A percentile compares a stretch with the other conserved stretches of the same genome.
phyloP scores from a whole-genome alignment of 2,888 invertebrate species.

The Hanleya hanleyi region DNA sequence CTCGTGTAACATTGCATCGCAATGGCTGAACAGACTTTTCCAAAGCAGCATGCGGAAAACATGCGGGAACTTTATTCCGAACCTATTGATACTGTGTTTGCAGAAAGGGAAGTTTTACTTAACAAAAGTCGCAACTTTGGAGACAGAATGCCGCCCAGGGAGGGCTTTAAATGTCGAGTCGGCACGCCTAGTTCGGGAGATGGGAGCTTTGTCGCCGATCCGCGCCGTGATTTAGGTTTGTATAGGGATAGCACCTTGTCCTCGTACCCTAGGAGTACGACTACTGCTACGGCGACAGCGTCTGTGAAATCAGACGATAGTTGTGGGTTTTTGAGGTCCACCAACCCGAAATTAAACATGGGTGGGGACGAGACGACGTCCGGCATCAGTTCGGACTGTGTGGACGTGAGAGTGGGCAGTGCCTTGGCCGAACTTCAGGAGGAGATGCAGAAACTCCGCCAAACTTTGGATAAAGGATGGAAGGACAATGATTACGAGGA shows the following conservation, averaged over 20 bases:
- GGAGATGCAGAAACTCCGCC: constrained; percentile 4
- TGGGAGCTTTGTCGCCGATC: not conserved
- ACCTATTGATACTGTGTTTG: not conserved
- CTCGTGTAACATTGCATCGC: too few relatives aligned
- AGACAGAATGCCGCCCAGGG: constrained; percentile 1
- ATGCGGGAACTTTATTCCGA: constrained; percentile 3
- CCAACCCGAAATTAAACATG: not conserved
- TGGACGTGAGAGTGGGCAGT: constrained; percentile 5
- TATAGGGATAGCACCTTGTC: not conserved
- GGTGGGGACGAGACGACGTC: not conserved
- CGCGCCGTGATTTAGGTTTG: not conserved
- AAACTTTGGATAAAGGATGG: constrained; percentile 7
- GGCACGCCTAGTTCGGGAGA: not conserved
- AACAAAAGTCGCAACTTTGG: not conserved
- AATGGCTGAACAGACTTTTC: constrained; percentile 1
- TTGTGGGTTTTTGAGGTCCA: not conserved
- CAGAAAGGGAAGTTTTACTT: not conserved
- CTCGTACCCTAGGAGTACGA: not conserved
- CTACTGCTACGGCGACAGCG: not conserved
- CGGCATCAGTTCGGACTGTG: constrained; percentile 1
- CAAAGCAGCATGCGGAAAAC: not conserved
- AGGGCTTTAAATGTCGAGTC: not conserved
- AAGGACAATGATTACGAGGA: constrained; percentile 4
- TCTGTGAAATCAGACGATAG: not conserved
- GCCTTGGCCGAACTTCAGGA: constrained; percentile 7